Evolutionary conservation across 2,113 vertebrate genomes (phyloP).

Genomic region (Oncorhynchus nerka): DNA sequence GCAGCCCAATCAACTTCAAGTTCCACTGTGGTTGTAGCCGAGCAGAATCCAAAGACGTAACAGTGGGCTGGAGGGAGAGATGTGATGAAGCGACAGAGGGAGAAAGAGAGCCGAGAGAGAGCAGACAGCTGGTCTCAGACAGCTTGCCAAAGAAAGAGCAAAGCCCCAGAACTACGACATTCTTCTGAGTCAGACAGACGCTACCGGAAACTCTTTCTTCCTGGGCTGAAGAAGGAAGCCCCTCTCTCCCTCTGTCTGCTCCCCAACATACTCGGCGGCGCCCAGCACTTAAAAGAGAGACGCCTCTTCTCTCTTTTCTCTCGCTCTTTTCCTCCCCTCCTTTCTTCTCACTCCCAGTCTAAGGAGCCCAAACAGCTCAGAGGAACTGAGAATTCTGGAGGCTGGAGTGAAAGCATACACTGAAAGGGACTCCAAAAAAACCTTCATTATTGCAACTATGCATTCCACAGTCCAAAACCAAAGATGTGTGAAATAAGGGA

Average conservation of each 20-base stretch:
- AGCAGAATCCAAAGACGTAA: constrained; percentile 71
- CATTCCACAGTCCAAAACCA: constrained; percentile 90
- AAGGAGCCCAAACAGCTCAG: constrained; percentile 55
- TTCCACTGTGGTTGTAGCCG: constrained; percentile 47
- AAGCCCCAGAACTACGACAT: constrained; percentile 66
- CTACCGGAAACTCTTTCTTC: constrained; percentile 66
- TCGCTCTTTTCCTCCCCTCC: constrained; percentile 25
- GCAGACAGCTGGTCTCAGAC: constrained; percentile 72
- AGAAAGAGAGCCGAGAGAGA: constrained; percentile 52
- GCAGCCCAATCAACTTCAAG: constrained; percentile 38
- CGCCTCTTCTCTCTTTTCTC: constrained; percentile 1
- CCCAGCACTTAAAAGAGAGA: constrained; percentile 44
- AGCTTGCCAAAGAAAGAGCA: constrained; percentile 64
- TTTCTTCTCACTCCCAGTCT: constrained; percentile 41
- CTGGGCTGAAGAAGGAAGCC: constrained; percentile 61
- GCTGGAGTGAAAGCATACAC: constrained; percentile 40
- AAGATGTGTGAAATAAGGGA: constrained; percentile 79
- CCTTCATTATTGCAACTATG: constrained; percentile 85
- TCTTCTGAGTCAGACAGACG: constrained; percentile 70
- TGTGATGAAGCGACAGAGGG: constrained; percentile 49
- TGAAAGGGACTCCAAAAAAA: constrained; percentile 55
- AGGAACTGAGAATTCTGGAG: constrained; percentile 37
- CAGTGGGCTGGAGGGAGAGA: constrained; percentile 59
- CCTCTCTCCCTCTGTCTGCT: constrained; percentile 9
- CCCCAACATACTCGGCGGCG: constrained; percentile 52